Conservation (phyloP, 2,888 invertebrate genomes). For the Eupeodes latifasciatus region DNA sequence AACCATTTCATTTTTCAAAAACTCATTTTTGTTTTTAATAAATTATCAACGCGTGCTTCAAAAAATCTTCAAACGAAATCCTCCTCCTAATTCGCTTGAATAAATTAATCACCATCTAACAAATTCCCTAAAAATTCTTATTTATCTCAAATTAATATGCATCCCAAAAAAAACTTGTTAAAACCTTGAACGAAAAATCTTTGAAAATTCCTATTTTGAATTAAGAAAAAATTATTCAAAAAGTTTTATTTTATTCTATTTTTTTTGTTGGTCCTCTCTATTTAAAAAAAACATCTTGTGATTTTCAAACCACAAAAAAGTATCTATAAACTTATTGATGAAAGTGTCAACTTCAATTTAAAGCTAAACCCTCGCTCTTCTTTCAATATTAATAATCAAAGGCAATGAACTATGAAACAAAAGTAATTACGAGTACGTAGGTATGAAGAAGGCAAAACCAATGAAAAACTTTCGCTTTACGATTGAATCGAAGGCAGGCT, state of each 20-base stretch:
- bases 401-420: constrained; percentile 41
- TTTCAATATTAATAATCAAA: constrained; percentile 18
- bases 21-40: too few relatives aligned
- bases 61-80: too few relatives aligned
- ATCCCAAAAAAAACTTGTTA: background rate
- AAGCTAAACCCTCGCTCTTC: background rate
- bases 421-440: constrained; percentile 52
- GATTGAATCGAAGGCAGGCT: constrained; percentile 35
- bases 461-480: constrained; percentile 32
- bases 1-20: too few relatives aligned
- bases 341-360: constrained; percentile 37
- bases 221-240: constrained; percentile 2
- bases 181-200: background rate
- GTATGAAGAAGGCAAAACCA: background rate
- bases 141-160: too few relatives aligned
- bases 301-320: background rate
- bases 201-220: background rate
- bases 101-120: too few relatives aligned
- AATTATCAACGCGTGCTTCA: too few relatives aligned
- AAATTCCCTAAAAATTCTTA: too few relatives aligned
- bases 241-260: background rate
- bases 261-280: too few relatives aligned
- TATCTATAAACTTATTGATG: constrained; percentile 17
- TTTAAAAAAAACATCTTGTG: background rate
- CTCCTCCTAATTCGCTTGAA: too few relatives aligned